A percentile compares a stretch with the other conserved stretches of the same genome.
These are phyloP conservation scores for Teleogryllus oceanicus DNA, from an alignment of 2,888 invertebrate genomes.

Conservation along the genomic window DNA sequence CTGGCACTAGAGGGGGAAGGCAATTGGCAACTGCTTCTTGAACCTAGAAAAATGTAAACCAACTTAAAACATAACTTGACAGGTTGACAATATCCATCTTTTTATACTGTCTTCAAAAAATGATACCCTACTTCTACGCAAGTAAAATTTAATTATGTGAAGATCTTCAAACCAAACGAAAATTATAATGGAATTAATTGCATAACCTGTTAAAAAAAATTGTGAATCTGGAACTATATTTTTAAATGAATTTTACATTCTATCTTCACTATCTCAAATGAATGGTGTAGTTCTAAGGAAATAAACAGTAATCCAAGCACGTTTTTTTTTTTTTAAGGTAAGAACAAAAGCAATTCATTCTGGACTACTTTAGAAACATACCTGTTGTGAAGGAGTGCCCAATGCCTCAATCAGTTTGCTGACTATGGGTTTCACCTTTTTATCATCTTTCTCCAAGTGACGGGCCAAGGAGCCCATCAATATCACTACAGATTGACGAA, in stretches of 20 bases:
- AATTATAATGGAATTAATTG: too few relatives aligned
- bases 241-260: neutral
- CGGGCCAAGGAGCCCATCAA: constrained; percentile 96
- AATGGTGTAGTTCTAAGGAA: neutral
- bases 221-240: too few relatives aligned
- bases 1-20: constrained; percentile 87
- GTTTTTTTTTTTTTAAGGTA: neutral
- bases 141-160: too few relatives aligned
- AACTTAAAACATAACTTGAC: neutral
- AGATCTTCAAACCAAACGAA: neutral
- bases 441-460: constrained; percentile 87
- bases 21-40: constrained; percentile 98
- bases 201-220: too few relatives aligned
- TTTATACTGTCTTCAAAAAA: too few relatives aligned
- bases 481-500: constrained; percentile 93
- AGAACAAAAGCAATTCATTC: too few relatives aligned
- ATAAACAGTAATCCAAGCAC: neutral
- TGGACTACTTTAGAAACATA: constrained; percentile 41
- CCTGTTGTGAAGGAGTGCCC: constrained; percentile 94
- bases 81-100: too few relatives aligned
- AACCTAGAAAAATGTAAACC: constrained; percentile 55
- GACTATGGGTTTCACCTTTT: constrained; percentile 90
- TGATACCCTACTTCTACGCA: too few relatives aligned
- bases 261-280: neutral
- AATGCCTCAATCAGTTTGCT: constrained; percentile 83